phyloP scores from a whole-genome alignment of 2,888 invertebrate species.

The Argynnis bischoffii region DNA sequence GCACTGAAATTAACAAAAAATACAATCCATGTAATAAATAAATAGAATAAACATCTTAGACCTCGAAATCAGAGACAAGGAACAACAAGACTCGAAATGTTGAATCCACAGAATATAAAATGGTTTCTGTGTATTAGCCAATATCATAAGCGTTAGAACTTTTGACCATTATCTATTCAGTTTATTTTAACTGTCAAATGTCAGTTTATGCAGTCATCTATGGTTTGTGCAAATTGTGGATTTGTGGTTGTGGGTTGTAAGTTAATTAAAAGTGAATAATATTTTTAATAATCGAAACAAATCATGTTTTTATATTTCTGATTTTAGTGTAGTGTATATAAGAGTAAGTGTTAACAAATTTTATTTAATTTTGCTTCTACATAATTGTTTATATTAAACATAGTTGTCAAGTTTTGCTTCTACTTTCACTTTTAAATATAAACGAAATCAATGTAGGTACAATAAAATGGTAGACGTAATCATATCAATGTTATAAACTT shows the following conservation, averaged over 20 bases:
- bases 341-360: conserved; percentile 28
- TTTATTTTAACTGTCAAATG: conserved; percentile 3
- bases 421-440: conserved; percentile 47
- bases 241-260: conserved; percentile 32
- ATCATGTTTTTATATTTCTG: conserved; percentile 17
- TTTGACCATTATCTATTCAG: background rate
- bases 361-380: background rate
- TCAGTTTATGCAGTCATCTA: conserved; percentile 6
- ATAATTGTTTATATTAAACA: conserved; percentile 31
- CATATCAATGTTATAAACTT: conserved; percentile 28
- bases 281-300: conserved; percentile 21
- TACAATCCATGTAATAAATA: too few relatives aligned
- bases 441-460: conserved; percentile 35
- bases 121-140: too few relatives aligned
- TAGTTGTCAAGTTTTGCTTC: conserved; percentile 42
- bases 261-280: conserved; percentile 26
- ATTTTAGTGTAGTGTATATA: conserved; percentile 14
- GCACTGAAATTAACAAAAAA: too few relatives aligned
- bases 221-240: conserved; percentile 34
- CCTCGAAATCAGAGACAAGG: too few relatives aligned
- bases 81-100: too few relatives aligned
- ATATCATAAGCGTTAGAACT: too few relatives aligned
- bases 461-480: conserved; percentile 41
- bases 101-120: too few relatives aligned
- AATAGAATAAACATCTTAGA: too few relatives aligned